These are phyloP conservation scores for Lobophora halterata DNA, from an alignment of 2,888 invertebrate genomes.

Conservation along the genomic window DNA sequence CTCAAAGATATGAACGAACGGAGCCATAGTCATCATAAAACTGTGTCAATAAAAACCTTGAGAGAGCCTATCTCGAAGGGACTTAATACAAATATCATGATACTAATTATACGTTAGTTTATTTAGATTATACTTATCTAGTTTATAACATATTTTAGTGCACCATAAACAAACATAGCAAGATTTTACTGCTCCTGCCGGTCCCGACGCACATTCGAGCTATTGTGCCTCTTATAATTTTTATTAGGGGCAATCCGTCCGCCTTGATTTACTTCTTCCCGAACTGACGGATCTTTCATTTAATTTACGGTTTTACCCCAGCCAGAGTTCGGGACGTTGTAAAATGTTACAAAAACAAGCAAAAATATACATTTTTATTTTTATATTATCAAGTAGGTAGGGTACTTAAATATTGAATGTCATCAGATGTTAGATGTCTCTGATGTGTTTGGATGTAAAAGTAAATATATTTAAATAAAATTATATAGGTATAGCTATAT, in stretches of 20 bases:
- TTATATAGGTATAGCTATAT: too few relatives aligned
- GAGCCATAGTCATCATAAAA: conserved; percentile 44
- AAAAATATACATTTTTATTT: conserved; percentile 56
- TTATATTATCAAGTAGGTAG: conserved; percentile 25
- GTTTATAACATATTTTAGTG: conserved; percentile 81
- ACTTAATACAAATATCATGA: conserved; percentile 64
- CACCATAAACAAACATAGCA: conserved; percentile 79
- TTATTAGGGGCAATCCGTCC: conserved; percentile 80
- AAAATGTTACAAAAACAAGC: conserved; percentile 75
- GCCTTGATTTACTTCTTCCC: conserved; percentile 80
- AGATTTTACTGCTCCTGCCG: conserved; percentile 77
- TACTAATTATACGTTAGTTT: conserved; percentile 76
- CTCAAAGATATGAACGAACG: conserved; percentile 18
- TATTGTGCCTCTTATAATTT: conserved; percentile 81
- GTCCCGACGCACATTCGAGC: conserved; percentile 71
- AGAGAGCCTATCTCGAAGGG: conserved; percentile 39
- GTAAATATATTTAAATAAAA: too few relatives aligned
- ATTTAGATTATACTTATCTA: conserved; percentile 79
- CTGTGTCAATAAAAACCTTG: conserved; percentile 46
- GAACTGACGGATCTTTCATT: conserved; percentile 79
- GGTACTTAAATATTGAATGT: conserved; percentile 1
- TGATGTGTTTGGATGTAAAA: too few relatives aligned
- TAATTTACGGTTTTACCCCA: conserved; percentile 77
- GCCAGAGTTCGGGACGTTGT: conserved; percentile 69
- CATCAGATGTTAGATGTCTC: too few relatives aligned